Evolutionary conservation across 2,888 invertebrate genomes (phyloP), one percentile per base, ranked within the genome.

Genomic region (Arctia plantaginis): DNA sequence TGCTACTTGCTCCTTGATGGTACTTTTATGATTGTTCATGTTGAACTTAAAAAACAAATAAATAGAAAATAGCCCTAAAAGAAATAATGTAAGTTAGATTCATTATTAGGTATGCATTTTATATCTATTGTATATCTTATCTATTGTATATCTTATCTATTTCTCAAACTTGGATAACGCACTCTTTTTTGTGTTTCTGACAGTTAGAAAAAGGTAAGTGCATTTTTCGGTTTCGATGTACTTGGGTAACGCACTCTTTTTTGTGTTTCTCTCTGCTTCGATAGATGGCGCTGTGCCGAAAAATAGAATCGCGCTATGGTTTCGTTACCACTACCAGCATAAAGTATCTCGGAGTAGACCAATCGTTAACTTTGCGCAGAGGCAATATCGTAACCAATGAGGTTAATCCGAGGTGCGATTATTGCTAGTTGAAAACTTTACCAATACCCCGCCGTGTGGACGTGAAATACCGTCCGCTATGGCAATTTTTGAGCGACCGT

Each of bases 301-400:
- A 30, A 73, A 15, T 82, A 88, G 86, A 69, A 88, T 86, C 89
- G 84, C 92, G 91, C 80, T 89, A 90, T 87, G 83, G 87, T 86
- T 87, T 85, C 73, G 80, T 85, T 80, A 59, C 47, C 62, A 8
- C 30, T 10, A 18, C 30, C 47, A 41, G 66, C 70, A 78, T 78
- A 71, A 69, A 39, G 47, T 18, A 13, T 65, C 27, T 30, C 23
- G 20, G 59, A 20, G 0, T 4, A 18, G 1, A 12, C 7, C 0
- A 0, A 15, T 27, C 0, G 4, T 73, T 73, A 76, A 73, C 76
- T 98, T 98, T 98, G 98, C 98, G 98, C 98, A 98, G 98, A 96
- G 98, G 98, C 98, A 97, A 97, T 98, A 98, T 98, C 97, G 97
- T 98, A 98, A 98, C 98, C 98, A 96, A 98, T 98, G 98, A 98